Conservation (phyloP, 2,113 vertebrate species). For the Scomber japonicus region DNA sequence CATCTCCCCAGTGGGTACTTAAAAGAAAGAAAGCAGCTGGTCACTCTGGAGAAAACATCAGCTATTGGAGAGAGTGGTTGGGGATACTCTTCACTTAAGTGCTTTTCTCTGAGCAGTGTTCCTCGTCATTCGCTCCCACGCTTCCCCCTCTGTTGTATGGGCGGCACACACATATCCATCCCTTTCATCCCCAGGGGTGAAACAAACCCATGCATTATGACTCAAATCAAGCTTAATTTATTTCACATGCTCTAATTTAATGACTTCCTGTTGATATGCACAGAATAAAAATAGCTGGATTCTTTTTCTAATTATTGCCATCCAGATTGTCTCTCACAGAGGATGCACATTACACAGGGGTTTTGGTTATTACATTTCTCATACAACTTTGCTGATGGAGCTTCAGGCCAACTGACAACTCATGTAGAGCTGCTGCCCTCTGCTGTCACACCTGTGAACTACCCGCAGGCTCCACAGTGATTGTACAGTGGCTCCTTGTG, state of each 20-base stretch:
- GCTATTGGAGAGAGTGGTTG: constrained; percentile 54
- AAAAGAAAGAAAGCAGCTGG: constrained; percentile 71
- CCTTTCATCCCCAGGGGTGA: constrained; percentile 57
- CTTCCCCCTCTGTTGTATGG: constrained; percentile 43
- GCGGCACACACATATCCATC: constrained; percentile 17
- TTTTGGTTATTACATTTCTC: constrained; percentile 48
- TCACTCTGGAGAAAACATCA: constrained; percentile 72
- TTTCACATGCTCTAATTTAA: constrained; percentile 64
- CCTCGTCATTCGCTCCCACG: constrained; percentile 65
- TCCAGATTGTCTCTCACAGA: constrained; percentile 14
- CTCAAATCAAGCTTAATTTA: constrained; percentile 64
- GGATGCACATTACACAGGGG: constrained; percentile 45
- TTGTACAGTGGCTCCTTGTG: neutral
- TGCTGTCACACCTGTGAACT: constrained; percentile 41
- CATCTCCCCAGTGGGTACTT: constrained; percentile 66
- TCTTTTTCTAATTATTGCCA: constrained; percentile 48
- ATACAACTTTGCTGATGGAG: constrained; percentile 38
- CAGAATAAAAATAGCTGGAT: constrained; percentile 59
- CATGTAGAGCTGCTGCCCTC: constrained; percentile 53
- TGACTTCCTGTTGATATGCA: constrained; percentile 50
- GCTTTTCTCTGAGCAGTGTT: constrained; percentile 65
- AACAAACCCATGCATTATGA: constrained; percentile 63
- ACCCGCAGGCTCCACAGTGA: neutral
- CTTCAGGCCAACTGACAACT: neutral
- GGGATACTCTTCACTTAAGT: constrained; percentile 70